phyloP scores from a whole-genome alignment of 2,113 vertebrate genomes.

The Protomyctophum bolini region DNA sequence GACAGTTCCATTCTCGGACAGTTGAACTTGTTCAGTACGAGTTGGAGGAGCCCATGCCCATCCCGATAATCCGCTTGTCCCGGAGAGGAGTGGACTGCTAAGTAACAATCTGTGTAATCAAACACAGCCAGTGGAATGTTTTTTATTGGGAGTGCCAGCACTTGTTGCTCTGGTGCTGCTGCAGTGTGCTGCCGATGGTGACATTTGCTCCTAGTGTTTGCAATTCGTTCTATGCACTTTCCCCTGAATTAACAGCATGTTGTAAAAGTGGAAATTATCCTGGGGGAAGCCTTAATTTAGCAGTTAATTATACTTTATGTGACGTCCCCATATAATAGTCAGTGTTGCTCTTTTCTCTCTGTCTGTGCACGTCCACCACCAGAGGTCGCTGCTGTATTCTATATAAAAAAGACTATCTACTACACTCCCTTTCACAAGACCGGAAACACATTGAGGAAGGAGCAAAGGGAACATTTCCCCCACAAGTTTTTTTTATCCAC shows the following conservation, averaged over 20 bases:
- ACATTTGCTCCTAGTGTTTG: too few species aligned
- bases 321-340: too few species aligned
- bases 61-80: neutral
- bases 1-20: constrained; percentile 53
- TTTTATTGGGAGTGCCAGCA: constrained; percentile 61
- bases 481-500: neutral
- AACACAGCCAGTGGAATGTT: constrained; percentile 44
- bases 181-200: neutral
- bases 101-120: constrained; percentile 58
- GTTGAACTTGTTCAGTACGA: neutral
- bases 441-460: constrained; percentile 55
- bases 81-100: constrained; percentile 36
- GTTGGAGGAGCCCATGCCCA: neutral
- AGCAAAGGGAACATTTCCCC: neutral
- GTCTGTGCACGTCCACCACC: neutral
- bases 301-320: too few species aligned
- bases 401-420: neutral
- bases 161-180: constrained; percentile 60
- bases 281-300: too few species aligned
- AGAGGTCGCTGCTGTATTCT: neutral
- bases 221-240: too few species aligned
- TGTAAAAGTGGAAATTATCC: too few species aligned
- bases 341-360: too few species aligned
- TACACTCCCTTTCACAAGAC: constrained; percentile 37
- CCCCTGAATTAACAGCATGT: too few species aligned